phyloP scores from a whole-genome alignment of 2,888 invertebrate genomes.

The Spodoptera littoralis region DNA sequence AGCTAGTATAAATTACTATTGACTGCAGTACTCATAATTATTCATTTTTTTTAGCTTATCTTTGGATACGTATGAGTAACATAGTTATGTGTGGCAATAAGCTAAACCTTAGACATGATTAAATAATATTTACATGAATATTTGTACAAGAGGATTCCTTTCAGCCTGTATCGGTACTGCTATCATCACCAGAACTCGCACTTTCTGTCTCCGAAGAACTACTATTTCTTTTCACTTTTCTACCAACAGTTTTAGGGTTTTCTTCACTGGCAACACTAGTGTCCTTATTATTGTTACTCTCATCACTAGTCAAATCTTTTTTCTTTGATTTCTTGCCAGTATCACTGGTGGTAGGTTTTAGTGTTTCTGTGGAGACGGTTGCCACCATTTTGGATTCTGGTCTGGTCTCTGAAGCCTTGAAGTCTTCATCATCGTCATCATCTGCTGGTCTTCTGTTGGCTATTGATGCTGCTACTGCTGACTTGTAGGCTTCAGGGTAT shows the following conservation, averaged over 20 bases:
- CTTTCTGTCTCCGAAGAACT: constrained; percentile 90
- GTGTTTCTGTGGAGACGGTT: constrained; percentile 83
- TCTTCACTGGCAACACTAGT: constrained; percentile 69
- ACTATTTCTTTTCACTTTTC: constrained; percentile 69
- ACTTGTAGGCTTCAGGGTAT: constrained; percentile 91
- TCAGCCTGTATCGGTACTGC: constrained; percentile 90
- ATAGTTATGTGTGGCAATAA: too few species aligned
- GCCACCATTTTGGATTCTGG: constrained; percentile 82
- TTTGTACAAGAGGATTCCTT: not conserved
- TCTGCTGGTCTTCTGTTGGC: constrained; percentile 80
- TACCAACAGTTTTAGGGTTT: constrained; percentile 58
- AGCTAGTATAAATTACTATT: too few species aligned
- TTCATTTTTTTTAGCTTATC: too few species aligned
- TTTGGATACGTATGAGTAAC: too few species aligned
- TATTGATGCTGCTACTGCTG: constrained; percentile 87
- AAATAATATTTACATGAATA: too few species aligned
- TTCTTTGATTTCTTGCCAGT: constrained; percentile 71
- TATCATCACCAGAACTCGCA: constrained; percentile 91
- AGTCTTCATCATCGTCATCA: constrained; percentile 79
- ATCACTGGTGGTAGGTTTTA: constrained; percentile 79
- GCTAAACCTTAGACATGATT: too few species aligned
- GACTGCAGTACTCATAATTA: too few species aligned
- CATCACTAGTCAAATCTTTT: constrained; percentile 63
- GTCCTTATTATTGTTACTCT: constrained; percentile 71
- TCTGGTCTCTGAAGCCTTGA: constrained; percentile 67